Percentiles rank a stretch among this genome's conserved stretches.
phyloP scores from a whole-genome alignment of 2,113 vertebrate species.

The Athene noctua region DNA sequence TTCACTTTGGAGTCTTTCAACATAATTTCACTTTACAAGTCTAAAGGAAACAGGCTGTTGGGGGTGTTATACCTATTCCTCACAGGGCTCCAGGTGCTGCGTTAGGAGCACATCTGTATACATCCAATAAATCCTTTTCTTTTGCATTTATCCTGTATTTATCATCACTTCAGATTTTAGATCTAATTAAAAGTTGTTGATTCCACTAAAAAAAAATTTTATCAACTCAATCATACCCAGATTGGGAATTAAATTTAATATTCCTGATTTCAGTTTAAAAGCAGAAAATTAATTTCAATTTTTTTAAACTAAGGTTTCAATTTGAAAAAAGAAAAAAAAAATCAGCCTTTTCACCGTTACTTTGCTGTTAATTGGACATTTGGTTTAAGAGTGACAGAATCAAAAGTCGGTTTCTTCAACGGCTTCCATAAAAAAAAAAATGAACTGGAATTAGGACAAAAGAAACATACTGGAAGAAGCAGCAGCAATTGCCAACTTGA shows the following conservation, averaged over 20 bases:
- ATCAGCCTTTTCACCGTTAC: background rate
- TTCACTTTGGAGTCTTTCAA: background rate
- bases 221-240: background rate
- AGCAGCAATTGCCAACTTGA: constrained; percentile 34
- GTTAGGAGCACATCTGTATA: background rate
- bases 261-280: background rate
- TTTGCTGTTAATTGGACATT: background rate
- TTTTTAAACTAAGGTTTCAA: background rate
- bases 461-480: constrained; percentile 42
- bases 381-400: background rate
- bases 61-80: background rate
- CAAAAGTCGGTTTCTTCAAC: background rate
- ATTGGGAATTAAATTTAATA: background rate
- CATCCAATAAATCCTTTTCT: background rate
- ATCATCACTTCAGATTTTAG: background rate
- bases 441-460: constrained; percentile 52
- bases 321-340: background rate
- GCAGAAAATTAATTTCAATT: background rate
- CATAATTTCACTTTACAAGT: background rate
- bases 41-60: background rate
- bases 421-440: constrained; percentile 26
- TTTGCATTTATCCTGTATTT: background rate
- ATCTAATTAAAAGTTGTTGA: background rate
- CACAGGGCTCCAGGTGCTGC: background rate
- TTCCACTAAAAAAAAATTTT: background rate